Evolutionary conservation across 2,797 vertebrate species (phyloP), one percentile per base, ranked within the genome.

Genomic region (Urophycis tenuis): DNA sequence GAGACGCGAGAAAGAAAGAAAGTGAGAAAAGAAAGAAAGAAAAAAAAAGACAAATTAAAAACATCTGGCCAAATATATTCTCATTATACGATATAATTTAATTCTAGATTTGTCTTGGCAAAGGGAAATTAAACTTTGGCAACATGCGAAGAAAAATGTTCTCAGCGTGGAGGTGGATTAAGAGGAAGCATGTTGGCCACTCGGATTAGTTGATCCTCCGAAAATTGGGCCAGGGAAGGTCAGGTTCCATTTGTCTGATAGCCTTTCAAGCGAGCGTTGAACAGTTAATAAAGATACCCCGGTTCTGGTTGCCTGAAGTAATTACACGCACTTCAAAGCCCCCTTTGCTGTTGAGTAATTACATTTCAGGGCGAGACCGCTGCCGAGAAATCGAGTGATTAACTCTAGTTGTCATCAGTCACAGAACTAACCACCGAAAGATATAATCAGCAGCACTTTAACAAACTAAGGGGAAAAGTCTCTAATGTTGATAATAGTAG

Each of bases 251-350:
- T 86, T 83, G 83, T 85, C 81, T 88, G 85, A 86, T 87, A 83
- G 80, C 78, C 82, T 79, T 77, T 87, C 83, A 84, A 80, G 84
- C 82, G 80, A 81, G 81, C 89, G 76, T 71, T 22, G 79, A 77
- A 74, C 74, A 76, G 82, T 89, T 86, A 88, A 87, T 87, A 84
- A 88, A 88, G 86, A 88, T 79, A 81, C 78, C 78, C 81, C 78
- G 83, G 81, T 80, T 86, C 78, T 82, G 84, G 83, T 79, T 82
- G 87, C 80, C 83, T 79, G 78, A 80, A 85, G 81, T 84, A 78
- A 88, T 90, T 87, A 87, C 29, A 77, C 78, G 83, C 85, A 88
- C 86, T 85, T 87, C 88, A 91, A 85, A 89, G 87, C 83, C 49
- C 36, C 88, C 87, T 85, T 79, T 25, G 22, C 53, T 25, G 53